Base-by-base conservation (phyloP, 2,888 invertebrate genomes). In the Drosophila nigritarsus region DNA sequence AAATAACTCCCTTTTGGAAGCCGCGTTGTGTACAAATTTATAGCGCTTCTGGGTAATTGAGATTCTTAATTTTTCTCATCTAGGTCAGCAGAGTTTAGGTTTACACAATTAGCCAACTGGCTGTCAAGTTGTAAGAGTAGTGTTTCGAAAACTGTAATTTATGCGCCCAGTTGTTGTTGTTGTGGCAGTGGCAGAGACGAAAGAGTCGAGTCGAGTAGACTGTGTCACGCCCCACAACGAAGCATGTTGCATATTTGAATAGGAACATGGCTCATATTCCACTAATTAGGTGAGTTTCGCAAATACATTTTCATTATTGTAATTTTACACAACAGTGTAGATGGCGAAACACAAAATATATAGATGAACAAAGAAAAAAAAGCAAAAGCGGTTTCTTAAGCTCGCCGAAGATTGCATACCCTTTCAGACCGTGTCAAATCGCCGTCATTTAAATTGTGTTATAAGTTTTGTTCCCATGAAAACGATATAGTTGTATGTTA, bases 231-330 rank as follows among this genome's bases (percentile, higher is more conserved):
- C 49, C 49, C 71, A 50, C 65, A 64, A 40, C 45, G 48, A 34
- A 59, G 80, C 75, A 74, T 87, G 75, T 27, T 88, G 89, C 87
- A 75, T 87, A 85, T 89, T 76, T 89, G 88, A 87, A 82, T 82
- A 70, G 67, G 73, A 87, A 87, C 84, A 85, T 83, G 90, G 80
- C 86, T 85, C 85, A 89, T 89, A 85, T 89, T 89, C 85, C 85
- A 78, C 85, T 89, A 85, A 85, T 85, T 85, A 85, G 88, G 70
- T 83, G 86, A 89, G 85, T 85, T 85, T 78, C 70, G 71, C 85
- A 85, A 85, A 85, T 85, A 85, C 90, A 89, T 85, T 85, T 85
- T 89, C 85, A 85, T 85, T 85, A 87, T 85, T 85, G 88, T 85
- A 85, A 85, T 89, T 89, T 76, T 83, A 72, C 75, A 78, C 75